Percentiles rank a stretch among this genome's conserved stretches.
phyloP scores from a whole-genome alignment of 2,888 invertebrate species.

The Diloba caeruleocephala region DNA sequence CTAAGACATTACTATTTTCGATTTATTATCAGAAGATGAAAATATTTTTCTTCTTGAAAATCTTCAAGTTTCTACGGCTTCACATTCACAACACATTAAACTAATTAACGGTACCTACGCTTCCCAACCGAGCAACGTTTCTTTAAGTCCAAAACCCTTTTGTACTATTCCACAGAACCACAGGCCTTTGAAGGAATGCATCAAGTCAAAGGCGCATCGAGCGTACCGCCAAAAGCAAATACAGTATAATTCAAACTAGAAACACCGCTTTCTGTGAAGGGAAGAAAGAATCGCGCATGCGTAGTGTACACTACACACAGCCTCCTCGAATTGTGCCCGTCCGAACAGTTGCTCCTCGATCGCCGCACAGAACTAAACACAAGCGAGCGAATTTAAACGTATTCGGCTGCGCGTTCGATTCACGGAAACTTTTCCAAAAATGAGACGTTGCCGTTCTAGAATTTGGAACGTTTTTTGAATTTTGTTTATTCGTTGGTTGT shows the following conservation, averaged over 20 bases:
- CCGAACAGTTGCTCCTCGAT: constrained; percentile 62
- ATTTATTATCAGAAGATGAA: no score
- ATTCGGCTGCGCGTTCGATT: constrained; percentile 47
- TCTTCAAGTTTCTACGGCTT: background rate
- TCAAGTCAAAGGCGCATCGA: constrained; percentile 63
- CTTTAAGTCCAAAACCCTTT: constrained; percentile 37
- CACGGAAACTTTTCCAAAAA: constrained; percentile 59
- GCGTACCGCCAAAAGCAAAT: constrained; percentile 65
- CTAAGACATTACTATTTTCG: no score
- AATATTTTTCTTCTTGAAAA: no score
- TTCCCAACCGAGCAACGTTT: constrained; percentile 10
- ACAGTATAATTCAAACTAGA: constrained; percentile 66
- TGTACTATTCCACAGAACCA: constrained; percentile 34
- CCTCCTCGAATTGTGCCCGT: constrained; percentile 49
- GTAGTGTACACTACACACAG: constrained; percentile 52
- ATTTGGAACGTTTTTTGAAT: constrained; percentile 53
- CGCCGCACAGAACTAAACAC: constrained; percentile 46
- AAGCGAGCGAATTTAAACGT: constrained; percentile 42
- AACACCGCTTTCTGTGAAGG: constrained; percentile 47
- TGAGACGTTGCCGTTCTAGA: constrained; percentile 42
- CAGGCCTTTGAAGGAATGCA: constrained; percentile 57
- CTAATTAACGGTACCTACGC: constrained; percentile 14
- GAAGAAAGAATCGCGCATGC: constrained; percentile 63
- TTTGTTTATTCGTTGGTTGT: constrained; percentile 10
- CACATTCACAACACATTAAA: constrained; percentile 7